Conservation (phyloP, 2,113 vertebrate genomes). For the Myanophis thanlyinensis region DNA sequence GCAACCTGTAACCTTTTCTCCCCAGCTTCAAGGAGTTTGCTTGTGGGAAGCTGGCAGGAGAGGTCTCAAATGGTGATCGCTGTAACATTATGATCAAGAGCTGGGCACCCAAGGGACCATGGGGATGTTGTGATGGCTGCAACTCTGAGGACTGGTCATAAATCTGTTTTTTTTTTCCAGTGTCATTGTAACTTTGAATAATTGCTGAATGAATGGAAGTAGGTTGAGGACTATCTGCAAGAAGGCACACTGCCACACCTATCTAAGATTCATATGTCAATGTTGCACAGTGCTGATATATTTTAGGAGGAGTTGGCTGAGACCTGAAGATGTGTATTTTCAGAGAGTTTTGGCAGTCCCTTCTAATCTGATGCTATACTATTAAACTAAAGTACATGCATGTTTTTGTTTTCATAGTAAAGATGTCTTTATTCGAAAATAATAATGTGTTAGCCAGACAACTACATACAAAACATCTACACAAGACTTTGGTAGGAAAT, state of each 20-base stretch:
- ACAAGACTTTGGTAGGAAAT: slow-evolving; percentile 91
- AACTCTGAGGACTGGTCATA: background rate
- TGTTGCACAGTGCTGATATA: background rate
- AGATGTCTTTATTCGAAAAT: slow-evolving; percentile 91
- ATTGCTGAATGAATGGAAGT: background rate
- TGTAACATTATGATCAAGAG: background rate
- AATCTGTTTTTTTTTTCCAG: background rate
- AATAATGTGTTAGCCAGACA: slow-evolving; percentile 77
- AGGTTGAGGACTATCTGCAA: background rate
- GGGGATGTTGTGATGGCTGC: background rate
- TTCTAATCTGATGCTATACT: background rate
- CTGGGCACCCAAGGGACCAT: background rate
- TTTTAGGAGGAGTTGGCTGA: background rate
- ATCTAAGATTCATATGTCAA: background rate
- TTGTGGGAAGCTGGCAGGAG: background rate
- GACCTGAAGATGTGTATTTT: background rate
- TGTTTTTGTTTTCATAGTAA: slow-evolving; percentile 76
- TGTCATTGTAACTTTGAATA: background rate
- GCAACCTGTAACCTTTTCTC: background rate
- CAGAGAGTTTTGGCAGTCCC: background rate
- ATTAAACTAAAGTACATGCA: slow-evolving; percentile 33
- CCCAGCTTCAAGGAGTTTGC: background rate
- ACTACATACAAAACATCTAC: slow-evolving; percentile 87
- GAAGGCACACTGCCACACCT: background rate
- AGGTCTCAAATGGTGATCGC: background rate